phyloP scores from a whole-genome alignment of 2,113 vertebrate species.

The Vulpes ferrilata region DNA sequence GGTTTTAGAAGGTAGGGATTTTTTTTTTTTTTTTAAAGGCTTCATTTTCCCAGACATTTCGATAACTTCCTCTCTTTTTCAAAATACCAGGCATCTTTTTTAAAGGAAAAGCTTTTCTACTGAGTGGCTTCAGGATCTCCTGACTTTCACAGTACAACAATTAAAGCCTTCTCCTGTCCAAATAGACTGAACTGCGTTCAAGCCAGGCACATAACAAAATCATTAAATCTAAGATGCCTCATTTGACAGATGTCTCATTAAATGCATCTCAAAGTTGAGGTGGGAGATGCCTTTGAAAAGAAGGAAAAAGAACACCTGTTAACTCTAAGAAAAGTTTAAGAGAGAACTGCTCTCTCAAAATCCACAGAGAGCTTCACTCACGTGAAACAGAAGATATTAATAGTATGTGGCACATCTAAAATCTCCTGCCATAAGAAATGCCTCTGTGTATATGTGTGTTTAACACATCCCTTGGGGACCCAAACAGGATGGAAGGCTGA shows the following conservation, averaged over 20 bases:
- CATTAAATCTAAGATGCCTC: constrained; percentile 69
- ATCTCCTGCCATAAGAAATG: constrained; percentile 52
- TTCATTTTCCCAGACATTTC: constrained; percentile 68
- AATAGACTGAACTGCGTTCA: constrained; percentile 39
- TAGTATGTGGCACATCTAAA: constrained; percentile 16
- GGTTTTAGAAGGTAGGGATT: constrained; percentile 23
- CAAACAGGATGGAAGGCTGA: constrained; percentile 40
- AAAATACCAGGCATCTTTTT: constrained; percentile 70
- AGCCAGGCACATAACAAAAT: constrained; percentile 63
- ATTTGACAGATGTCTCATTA: constrained; percentile 71
- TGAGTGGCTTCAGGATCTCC: constrained; percentile 58
- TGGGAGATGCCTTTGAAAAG: constrained; percentile 60
- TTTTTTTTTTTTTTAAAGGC: neutral
- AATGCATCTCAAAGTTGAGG: constrained; percentile 58
- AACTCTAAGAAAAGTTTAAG: constrained; percentile 47
- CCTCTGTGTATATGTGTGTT: neutral
- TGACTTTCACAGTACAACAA: constrained; percentile 50
- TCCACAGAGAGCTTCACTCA: neutral
- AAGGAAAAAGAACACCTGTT: neutral
- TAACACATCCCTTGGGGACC: constrained; percentile 51
- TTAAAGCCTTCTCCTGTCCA: constrained; percentile 66
- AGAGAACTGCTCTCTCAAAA: constrained; percentile 46
- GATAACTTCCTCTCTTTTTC: constrained; percentile 67
- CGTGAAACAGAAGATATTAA: constrained; percentile 43
- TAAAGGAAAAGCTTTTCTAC: constrained; percentile 64